Base-by-base conservation (phyloP, 2,113 vertebrate genomes). In the Tychaedon coryphoeus region DNA sequence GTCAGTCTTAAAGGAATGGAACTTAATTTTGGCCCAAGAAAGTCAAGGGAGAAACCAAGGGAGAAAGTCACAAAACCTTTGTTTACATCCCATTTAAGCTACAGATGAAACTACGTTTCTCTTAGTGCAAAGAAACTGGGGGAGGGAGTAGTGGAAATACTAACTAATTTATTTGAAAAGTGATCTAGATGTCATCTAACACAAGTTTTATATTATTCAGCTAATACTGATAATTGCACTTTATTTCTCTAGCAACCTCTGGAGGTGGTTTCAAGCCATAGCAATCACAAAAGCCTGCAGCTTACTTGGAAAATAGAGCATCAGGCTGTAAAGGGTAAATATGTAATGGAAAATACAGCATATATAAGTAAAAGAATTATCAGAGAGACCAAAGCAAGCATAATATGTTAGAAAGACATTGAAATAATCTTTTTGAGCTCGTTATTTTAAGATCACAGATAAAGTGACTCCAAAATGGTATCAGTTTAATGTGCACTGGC, bases 361-460 rank as follows among this genome's bases (percentile, higher is more conserved):
- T 83, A 77, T 36, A 22, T 43, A 22, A 88, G 11, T 57, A 74
- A 90, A 93, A 88, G 86, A 95, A 88, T 72, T 19, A 92, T 47
- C 69, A 77, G 62, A 85, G 60, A 96, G 43, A 95, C 12, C 45
- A 79, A 78, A 92, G 43, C 51, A 80, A 96, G 45, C 20, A 36
- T 51, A 96, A 58, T 91, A 86, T 92, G 45, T 69, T 91, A 76
- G 87, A 92, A 86, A 97, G 65, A 80, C 72, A 61, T 5, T 82
- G 65, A 92, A 95, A 77, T 71, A 72, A 81, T 85, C 23, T 64
- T 90, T 88, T 64, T 60, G 62, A 83, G 74, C 61, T 97, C 31
- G 10, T 93, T 97, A 97, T 92, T 92, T 97, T 76, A 88, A 96
- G 92, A 97, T 85, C 70, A 91, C 80, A 94, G 84, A 95, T 43